Conservation (phyloP, 2,888 invertebrate genomes). For the Odontocolon sp. region DNA sequence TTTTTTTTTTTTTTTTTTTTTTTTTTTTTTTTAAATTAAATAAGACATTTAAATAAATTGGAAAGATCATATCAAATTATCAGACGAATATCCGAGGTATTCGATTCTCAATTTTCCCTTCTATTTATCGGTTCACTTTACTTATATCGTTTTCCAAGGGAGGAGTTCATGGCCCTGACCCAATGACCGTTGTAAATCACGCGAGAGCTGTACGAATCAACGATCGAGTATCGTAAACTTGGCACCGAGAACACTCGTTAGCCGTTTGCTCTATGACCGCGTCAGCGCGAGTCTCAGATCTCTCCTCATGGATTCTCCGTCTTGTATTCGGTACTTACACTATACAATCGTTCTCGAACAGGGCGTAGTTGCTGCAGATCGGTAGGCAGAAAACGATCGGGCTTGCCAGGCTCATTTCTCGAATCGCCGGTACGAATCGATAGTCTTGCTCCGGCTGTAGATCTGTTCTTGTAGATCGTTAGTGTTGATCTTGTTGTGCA, state of each 20-base stretch:
- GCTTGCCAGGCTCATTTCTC: slow-evolving; percentile 47
- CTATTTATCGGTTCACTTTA: slow-evolving; percentile 1
- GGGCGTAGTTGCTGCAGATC: slow-evolving; percentile 26
- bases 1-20: too few species aligned
- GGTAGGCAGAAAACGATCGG: slow-evolving; percentile 17
- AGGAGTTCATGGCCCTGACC: slow-evolving; percentile 63
- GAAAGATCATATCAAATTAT: too few species aligned
- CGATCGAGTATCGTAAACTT: slow-evolving; percentile 65
- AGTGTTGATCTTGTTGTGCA: slow-evolving; percentile 53
- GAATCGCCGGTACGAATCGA: slow-evolving; percentile 57
- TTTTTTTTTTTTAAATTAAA: too few species aligned
- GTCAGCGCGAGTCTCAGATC: slow-evolving; percentile 47
- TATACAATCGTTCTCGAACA: slow-evolving; percentile 4
- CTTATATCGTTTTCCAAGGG: slow-evolving; percentile 44
- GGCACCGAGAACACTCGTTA: slow-evolving; percentile 63
- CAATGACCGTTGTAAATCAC: slow-evolving; percentile 70
- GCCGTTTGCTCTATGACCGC: slow-evolving; percentile 54
- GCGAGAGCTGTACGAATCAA: slow-evolving; percentile 53
- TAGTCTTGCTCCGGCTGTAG: slow-evolving; percentile 45
- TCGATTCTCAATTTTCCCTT: slow-evolving; percentile 25
- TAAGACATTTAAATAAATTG: not conserved
- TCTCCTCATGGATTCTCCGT: slow-evolving; percentile 7
- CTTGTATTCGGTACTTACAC: not conserved
- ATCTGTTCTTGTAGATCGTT: slow-evolving; percentile 56
- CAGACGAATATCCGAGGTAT: too few species aligned